Evolutionary conservation across 2,797 vertebrate species (phyloP), one percentile per base, ranked within the genome.

Genomic region (Ciconia nigra): DNA sequence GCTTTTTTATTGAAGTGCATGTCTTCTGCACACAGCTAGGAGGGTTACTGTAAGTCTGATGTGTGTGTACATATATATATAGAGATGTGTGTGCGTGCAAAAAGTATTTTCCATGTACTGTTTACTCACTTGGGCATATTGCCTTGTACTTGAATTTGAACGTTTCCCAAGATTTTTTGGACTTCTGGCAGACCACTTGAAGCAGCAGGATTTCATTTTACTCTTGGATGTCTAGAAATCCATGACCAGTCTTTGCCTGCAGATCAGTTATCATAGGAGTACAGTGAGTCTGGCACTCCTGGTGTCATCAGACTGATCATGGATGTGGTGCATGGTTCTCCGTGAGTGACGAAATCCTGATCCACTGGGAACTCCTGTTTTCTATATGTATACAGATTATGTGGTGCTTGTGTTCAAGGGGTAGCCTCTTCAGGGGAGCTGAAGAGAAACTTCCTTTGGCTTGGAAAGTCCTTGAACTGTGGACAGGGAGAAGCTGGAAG

Each of bases 171-270:
- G 46, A 8, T 65, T 55, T 63, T 70, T 54, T 85, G 2, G 15
- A 41, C 26, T 89, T 62, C 22, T 89, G 52, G 77, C 62, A 79
- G 52, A 26, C 25, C 7, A 51, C 26, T 74, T 82, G 61, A 46
- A 89, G 51, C 61, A 82, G 37, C 67, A 58, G 72, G 61, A 74
- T 79, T 82, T 85, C 41, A 55, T 85, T 89, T 91, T 65, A 15
- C 42, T 70, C 46, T 74, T 86, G 67, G 21, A 66, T 76, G 46
- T 86, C 66, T 83, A 51, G 51, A 66, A 86, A 66, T 46, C 57
- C 20, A 3, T 51, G 57, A 15, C 15, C 13, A 41, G 31, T 61
- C 46, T 73, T 73, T 74, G 29, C 52, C 57, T 86, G 52, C 31
- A 31, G 41, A 73, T 88, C 28, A 37, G 24, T 79, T 91, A 51